These are phyloP conservation scores for Drosophila nebulosa DNA, from an alignment of 1,140 invertebrate genomes.

Conservation along the genomic window DNA sequence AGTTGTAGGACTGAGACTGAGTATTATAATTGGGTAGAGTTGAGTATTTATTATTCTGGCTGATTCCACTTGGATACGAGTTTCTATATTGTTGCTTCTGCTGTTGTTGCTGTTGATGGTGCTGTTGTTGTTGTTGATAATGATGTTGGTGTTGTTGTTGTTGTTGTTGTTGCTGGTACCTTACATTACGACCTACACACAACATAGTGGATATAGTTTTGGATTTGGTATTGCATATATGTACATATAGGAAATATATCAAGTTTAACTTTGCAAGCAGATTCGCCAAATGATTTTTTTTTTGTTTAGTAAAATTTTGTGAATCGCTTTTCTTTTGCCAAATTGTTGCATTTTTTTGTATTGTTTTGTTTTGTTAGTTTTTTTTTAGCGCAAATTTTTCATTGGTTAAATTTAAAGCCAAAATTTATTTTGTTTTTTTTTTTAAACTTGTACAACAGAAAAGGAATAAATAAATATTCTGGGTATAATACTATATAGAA, in stretches of 20 bases:
- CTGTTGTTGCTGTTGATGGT: slow-evolving; percentile 9
- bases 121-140: slow-evolving; percentile 23
- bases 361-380: neutral
- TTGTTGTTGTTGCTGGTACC: slow-evolving; percentile 52
- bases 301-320: neutral
- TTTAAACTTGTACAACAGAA: neutral
- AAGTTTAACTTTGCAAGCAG: neutral
- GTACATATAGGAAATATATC: slow-evolving; percentile 9
- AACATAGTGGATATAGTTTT: slow-evolving; percentile 5
- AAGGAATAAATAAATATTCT: neutral
- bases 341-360: neutral
- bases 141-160: slow-evolving; percentile 43
- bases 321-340: neutral
- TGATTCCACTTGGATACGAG: slow-evolving; percentile 59
- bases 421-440: neutral
- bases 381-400: neutral
- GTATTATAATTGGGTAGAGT: slow-evolving; percentile 57
- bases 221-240: slow-evolving; percentile 1
- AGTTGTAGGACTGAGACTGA: slow-evolving; percentile 56
- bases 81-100: slow-evolving; percentile 72
- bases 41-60: slow-evolving; percentile 25
- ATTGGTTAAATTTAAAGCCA: neutral
- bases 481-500: slow-evolving; percentile 1
- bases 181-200: slow-evolving; percentile 71
- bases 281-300: slow-evolving; percentile 23